phyloP scores from a whole-genome alignment of 2,113 vertebrate species.

The Raja brachyura region DNA sequence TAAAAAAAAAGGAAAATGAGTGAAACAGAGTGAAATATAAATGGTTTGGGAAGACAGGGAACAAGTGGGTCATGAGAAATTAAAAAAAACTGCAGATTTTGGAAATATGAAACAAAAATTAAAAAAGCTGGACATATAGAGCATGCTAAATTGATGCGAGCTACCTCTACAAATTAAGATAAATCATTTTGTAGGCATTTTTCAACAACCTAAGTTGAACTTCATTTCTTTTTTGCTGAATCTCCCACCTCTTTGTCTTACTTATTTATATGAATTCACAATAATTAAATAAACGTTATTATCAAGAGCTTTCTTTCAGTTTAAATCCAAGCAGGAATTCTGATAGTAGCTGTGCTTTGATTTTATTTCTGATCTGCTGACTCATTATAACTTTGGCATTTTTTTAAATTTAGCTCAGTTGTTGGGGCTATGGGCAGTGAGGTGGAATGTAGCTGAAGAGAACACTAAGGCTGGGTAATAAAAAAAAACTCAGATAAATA shows the following conservation, averaged over 20 bases:
- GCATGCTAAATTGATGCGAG: no score
- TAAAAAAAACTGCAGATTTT: no score
- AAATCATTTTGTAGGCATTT: not conserved
- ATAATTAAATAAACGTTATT: not conserved
- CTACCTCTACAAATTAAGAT: not conserved
- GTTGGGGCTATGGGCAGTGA: not conserved
- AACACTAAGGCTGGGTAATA: not conserved
- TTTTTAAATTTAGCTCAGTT: no score
- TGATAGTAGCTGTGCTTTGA: slow-evolving; percentile 13
- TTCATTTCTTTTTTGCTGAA: not conserved
- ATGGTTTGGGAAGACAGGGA: no score
- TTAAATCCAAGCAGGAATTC: not conserved
- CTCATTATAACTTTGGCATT: not conserved
- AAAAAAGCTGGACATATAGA: no score
- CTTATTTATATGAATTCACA: not conserved
- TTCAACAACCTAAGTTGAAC: not conserved
- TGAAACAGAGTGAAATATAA: not conserved
- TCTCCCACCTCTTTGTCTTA: not conserved
- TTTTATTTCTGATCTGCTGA: not conserved
- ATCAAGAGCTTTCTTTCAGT: not conserved
- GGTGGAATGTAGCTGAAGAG: not conserved
- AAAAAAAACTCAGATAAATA: not conserved
- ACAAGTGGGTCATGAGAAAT: no score
- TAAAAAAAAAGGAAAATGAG: no score
- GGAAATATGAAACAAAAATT: no score